Conservation (phyloP, 2,888 invertebrate species). For the Baronia brevicornis region DNA sequence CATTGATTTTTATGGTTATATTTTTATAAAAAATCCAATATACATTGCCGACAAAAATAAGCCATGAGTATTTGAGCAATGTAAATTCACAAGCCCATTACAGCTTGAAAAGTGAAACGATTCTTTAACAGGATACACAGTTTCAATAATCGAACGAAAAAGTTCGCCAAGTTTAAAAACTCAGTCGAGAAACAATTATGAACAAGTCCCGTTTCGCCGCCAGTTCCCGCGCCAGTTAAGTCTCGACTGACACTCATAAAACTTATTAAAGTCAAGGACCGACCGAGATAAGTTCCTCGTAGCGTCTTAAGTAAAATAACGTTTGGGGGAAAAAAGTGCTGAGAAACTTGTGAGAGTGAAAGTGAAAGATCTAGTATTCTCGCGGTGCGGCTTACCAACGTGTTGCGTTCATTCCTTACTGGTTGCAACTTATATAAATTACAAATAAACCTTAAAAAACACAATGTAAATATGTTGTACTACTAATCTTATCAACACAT, state of each 20-base stretch:
- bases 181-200: constrained; percentile 70
- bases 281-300: constrained; percentile 71
- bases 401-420: constrained; percentile 48
- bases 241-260: constrained; percentile 73
- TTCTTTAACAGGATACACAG: constrained; percentile 30
- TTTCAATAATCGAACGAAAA: constrained; percentile 64
- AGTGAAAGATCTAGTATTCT: constrained; percentile 52
- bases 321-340: constrained; percentile 62
- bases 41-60: constrained; percentile 12
- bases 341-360: constrained; percentile 58
- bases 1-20: neutral
- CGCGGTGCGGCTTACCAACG: constrained; percentile 40
- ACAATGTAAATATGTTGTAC: no score
- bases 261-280: constrained; percentile 76
- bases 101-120: constrained; percentile 19
- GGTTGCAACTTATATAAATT: no score
- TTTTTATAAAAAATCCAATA: neutral
- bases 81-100: constrained; percentile 10
- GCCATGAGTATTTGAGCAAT: no score
- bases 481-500: no score
- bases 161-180: constrained; percentile 41
- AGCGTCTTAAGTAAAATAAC: constrained; percentile 74
- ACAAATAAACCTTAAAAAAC: no score
- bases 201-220: constrained; percentile 68
- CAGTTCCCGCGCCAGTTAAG: constrained; percentile 70